Evolutionary conservation across 2,888 invertebrate species (phyloP).

Genomic region (Andrena hattorfiana): DNA sequence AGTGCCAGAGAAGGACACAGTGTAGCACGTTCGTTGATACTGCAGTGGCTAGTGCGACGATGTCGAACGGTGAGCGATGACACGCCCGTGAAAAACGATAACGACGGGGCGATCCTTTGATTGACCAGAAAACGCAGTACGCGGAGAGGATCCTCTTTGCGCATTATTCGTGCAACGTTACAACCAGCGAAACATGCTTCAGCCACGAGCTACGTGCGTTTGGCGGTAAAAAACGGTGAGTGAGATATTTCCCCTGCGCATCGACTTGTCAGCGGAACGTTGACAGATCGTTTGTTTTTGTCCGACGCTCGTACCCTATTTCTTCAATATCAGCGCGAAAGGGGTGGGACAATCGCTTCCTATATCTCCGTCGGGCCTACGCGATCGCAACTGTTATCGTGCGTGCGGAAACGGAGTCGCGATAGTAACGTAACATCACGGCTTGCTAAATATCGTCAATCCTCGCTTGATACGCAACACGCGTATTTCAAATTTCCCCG

Average conservation of each 20-base stretch:
- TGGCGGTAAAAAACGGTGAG: slow-evolving; percentile 57
- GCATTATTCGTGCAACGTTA: slow-evolving; percentile 36
- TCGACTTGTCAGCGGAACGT: slow-evolving; percentile 13
- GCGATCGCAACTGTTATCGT: slow-evolving; percentile 11
- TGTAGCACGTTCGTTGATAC: slow-evolving; percentile 30
- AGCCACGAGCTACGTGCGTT: slow-evolving; percentile 44
- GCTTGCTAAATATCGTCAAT: slow-evolving; percentile 38
- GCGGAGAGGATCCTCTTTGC: slow-evolving; percentile 22
- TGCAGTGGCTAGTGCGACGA: slow-evolving; percentile 35
- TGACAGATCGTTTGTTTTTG: slow-evolving; percentile 66
- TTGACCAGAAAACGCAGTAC: slow-evolving; percentile 37
- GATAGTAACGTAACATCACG: slow-evolving; percentile 55
- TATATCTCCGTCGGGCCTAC: slow-evolving; percentile 12
- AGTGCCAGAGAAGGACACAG: slow-evolving; percentile 32
- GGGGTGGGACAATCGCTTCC: slow-evolving; percentile 52
- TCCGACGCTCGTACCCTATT: slow-evolving; percentile 31
- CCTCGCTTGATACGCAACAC: background rate
- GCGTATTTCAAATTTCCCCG: slow-evolving; percentile 13
- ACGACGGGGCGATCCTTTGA: slow-evolving; percentile 49
- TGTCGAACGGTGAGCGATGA: slow-evolving; percentile 68
- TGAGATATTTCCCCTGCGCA: slow-evolving; percentile 8
- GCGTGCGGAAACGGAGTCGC: slow-evolving; percentile 37
- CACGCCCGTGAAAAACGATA: slow-evolving; percentile 73
- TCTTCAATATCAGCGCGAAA: slow-evolving; percentile 27
- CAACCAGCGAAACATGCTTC: slow-evolving; percentile 56